A percentile compares a stretch with the other conserved stretches of the same genome.
Conservation (phyloP, 2,797 vertebrate genomes). For the Tarsius wallacei region DNA sequence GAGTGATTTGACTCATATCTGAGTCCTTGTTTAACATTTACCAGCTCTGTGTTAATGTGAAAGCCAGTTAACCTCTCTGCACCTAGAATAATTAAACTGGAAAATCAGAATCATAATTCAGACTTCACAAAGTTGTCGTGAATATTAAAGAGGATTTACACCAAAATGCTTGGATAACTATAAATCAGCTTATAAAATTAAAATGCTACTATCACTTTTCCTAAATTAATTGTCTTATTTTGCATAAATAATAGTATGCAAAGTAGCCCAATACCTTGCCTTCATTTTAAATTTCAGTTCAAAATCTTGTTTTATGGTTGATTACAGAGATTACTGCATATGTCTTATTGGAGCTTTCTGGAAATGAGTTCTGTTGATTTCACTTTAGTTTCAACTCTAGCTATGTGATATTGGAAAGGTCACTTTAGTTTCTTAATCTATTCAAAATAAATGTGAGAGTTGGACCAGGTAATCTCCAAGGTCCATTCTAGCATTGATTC, state of each 20-base stretch:
- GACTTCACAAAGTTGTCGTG: background rate
- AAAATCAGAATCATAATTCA: slow-evolving; percentile 49
- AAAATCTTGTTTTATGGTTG: background rate
- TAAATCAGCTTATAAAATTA: slow-evolving; percentile 60
- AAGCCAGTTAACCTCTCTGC: slow-evolving; percentile 17
- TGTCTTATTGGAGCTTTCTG: background rate
- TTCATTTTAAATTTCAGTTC: background rate
- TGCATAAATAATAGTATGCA: slow-evolving; percentile 3
- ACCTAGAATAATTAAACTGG: slow-evolving; percentile 57
- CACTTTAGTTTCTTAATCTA: background rate
- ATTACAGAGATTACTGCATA: background rate
- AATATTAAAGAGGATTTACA: slow-evolving; percentile 68
- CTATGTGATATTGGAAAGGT: background rate
- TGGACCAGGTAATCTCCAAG: background rate
- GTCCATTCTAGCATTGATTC: background rate
- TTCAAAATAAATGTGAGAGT: background rate
- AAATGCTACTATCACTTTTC: slow-evolving; percentile 44
- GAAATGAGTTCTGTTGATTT: background rate
- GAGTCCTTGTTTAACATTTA: background rate
- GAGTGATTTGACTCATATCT: background rate
- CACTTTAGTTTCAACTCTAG: background rate
- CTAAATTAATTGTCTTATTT: slow-evolving; percentile 37
- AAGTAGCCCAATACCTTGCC: background rate
- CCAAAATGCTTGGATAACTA: slow-evolving; percentile 17
- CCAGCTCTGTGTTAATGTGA: background rate